Base-by-base conservation (phyloP, 2,113 vertebrate genomes). In the Ctenodactylus gundi region DNA sequence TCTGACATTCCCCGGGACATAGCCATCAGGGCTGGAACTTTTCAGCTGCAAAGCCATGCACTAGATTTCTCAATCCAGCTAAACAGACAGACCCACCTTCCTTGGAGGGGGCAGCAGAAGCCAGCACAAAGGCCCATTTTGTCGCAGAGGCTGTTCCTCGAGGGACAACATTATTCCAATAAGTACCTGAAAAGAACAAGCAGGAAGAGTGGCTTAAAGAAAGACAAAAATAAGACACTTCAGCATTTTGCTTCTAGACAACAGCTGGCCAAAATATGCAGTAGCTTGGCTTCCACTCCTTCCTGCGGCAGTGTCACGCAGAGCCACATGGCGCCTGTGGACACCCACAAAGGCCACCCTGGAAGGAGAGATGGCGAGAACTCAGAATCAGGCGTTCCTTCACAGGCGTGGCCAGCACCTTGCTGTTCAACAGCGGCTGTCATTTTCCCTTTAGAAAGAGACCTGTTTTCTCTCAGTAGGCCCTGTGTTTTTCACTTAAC, bases 111-210 rank as follows among this genome's bases (percentile, higher is more conserved):
- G 99, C 98, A 23, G 98, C 72, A 53, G 99, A 99, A 53, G 99
- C 99, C 70, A 99, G 98, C 81, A 99, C 98, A 95, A 99, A 99
- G 97, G 98, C 98, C 99, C 99, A 99, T 91, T 99, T 99, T 46
- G 99, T 99, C 34, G 99, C 98, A 41, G 99, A 99, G 49, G 99
- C 99, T 2, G 99, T 99, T 96, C 99, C 99, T 85, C 99, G 98
- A 73, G 99, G 99, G 80, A 99, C 99, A 3, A 99, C 97, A 4
- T 97, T 98, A 96, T 98, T 98, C 99, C 99, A 99, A 85, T 99
- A 99, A 0, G 99, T 99, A 92, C 99, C 99, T 99, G 70, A 6
- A 96, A 90, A 89, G 78, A 95, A 86, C 5, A 57, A 25, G 70
- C 1, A 78, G 23, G 25, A 72, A 58, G 46, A 53, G 18, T 17